Conservation (phyloP, 2,888 invertebrate species). For the Drosophila testacea region DNA sequence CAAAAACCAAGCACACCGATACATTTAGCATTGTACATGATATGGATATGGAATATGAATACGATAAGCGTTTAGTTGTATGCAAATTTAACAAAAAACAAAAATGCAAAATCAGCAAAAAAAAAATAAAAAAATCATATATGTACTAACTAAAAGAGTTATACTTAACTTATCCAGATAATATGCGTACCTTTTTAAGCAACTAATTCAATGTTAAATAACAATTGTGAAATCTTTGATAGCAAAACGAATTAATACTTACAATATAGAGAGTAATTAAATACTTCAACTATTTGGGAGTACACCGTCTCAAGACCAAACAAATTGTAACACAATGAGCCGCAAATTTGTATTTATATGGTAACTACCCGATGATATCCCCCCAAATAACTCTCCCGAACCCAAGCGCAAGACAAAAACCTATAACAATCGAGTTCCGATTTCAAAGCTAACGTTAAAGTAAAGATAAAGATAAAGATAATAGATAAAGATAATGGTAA, state of each 20-base stretch:
- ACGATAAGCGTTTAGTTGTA: slow-evolving; percentile 46
- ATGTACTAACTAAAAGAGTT: slow-evolving; percentile 41
- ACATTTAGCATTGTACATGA: slow-evolving; percentile 67
- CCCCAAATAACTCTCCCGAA: slow-evolving; percentile 13
- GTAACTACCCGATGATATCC: slow-evolving; percentile 20
- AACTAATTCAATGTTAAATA: slow-evolving; percentile 63
- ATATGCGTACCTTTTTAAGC: slow-evolving; percentile 73
- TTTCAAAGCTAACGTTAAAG: slow-evolving; percentile 52
- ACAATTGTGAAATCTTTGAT: slow-evolving; percentile 38
- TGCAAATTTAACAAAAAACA: slow-evolving; percentile 10
- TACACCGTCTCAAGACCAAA: slow-evolving; percentile 59
- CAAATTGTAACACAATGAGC: slow-evolving; percentile 62
- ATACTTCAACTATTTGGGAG: slow-evolving; percentile 9
- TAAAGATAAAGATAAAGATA: slow-evolving; percentile 10
- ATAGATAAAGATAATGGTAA: slow-evolving; percentile 19
- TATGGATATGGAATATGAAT: slow-evolving; percentile 34
- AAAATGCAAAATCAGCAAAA: not conserved
- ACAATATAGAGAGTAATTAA: slow-evolving; percentile 7
- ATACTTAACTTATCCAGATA: slow-evolving; percentile 57
- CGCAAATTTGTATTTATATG: slow-evolving; percentile 72
- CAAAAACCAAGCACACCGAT: slow-evolving; percentile 79
- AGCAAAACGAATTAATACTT: slow-evolving; percentile 13
- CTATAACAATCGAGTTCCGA: slow-evolving; percentile 74
- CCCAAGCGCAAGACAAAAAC: slow-evolving; percentile 29
- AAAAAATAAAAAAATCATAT: slow-evolving; percentile 35